Percentiles rank a stretch among this genome's conserved stretches.
Evolutionary conservation across 2,797 vertebrate genomes (phyloP).

Genomic region (Tragelaphus oryx): DNA sequence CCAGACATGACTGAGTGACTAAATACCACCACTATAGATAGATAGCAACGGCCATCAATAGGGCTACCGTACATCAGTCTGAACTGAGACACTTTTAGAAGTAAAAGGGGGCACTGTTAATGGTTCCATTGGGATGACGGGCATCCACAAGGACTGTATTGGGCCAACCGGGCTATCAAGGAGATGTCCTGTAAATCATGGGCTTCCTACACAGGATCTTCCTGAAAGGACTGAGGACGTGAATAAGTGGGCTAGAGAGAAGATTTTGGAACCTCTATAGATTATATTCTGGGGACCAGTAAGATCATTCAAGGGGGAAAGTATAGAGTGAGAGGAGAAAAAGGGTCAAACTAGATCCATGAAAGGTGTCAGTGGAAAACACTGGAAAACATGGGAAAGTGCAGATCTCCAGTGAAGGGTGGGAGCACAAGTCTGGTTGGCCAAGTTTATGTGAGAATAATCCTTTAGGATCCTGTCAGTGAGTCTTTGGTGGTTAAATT

Average conservation of each 20-base stretch:
- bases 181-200: not conserved
- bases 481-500: not conserved
- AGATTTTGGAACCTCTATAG: not conserved
- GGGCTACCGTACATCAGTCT: not conserved
- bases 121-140: not conserved
- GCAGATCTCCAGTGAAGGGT: not conserved
- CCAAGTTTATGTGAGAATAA: not conserved
- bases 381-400: rapidly evolving
- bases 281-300: not conserved
- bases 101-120: not conserved
- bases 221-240: not conserved
- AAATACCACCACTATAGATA: not conserved
- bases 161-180: not conserved
- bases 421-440: not conserved
- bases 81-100: not conserved
- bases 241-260: not conserved
- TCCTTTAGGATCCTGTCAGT: not conserved
- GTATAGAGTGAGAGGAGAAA: not conserved
- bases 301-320: not conserved
- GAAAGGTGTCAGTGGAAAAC: not conserved
- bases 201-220: not conserved
- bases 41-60: not conserved
- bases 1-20: not conserved
- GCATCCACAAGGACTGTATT: not conserved
- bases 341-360: not conserved